A percentile compares a stretch with the other conserved stretches of the same genome.
phyloP scores from a whole-genome alignment of 2,888 invertebrate species.

The Macrosoma leucophasiata region DNA sequence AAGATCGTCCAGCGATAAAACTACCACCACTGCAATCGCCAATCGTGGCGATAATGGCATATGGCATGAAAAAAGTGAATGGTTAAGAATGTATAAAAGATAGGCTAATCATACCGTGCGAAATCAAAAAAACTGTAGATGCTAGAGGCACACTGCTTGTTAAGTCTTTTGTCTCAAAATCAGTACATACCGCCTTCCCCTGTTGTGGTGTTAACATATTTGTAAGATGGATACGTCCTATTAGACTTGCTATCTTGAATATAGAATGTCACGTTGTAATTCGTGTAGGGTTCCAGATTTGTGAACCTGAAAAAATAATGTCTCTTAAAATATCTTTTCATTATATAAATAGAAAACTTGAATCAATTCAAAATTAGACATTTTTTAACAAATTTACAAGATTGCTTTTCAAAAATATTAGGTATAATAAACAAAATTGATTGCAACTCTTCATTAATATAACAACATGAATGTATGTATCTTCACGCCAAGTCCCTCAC shows the following conservation, averaged over 20 bases:
- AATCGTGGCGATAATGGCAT: too few species aligned
- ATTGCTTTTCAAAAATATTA: too few species aligned
- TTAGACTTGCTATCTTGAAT: conserved; percentile 76
- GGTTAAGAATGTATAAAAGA: too few species aligned
- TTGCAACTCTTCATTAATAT: background rate
- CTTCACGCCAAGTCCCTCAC: too few species aligned
- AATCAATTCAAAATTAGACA: too few species aligned
- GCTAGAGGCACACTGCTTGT: background rate
- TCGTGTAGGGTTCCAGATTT: conserved; percentile 79
- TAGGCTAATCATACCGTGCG: background rate
- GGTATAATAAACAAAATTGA: conserved; percentile 7
- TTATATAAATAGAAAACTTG: too few species aligned
- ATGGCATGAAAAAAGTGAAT: too few species aligned
- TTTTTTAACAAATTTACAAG: too few species aligned
- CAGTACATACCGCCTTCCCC: conserved; percentile 78
- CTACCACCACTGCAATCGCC: too few species aligned
- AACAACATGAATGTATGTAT: too few species aligned
- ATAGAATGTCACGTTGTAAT: conserved; percentile 88
- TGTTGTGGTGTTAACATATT: conserved; percentile 78
- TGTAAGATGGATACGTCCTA: conserved; percentile 78
- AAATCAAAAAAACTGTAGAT: background rate
- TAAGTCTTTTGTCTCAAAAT: background rate
- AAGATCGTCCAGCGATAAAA: too few species aligned
- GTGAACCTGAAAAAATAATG: conserved; percentile 69
- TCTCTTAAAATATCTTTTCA: too few species aligned